A percentile compares a stretch with the other conserved stretches of the same genome.
phyloP scores from a whole-genome alignment of 2,888 invertebrate species.

The Ophion ventricosus region DNA sequence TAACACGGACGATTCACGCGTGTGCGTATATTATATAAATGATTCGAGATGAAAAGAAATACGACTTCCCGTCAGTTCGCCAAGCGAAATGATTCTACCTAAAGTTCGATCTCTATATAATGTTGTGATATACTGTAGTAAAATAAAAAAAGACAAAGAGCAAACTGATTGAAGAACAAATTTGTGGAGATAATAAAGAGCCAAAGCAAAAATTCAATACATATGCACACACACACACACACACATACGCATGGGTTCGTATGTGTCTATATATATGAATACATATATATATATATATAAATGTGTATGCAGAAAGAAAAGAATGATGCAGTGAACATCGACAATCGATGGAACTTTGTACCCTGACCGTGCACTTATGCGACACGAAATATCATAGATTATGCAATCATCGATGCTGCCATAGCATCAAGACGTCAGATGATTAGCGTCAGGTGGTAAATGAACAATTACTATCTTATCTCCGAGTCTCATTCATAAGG shows the following conservation, averaged over 20 bases:
- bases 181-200: conserved; percentile 55
- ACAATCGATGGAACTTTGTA: conserved; percentile 50
- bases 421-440: conserved; percentile 66
- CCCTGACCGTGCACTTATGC: conserved; percentile 34
- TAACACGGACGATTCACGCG: conserved; percentile 34
- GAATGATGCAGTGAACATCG: conserved; percentile 39
- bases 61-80: conserved; percentile 68
- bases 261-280: background rate
- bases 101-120: conserved; percentile 79
- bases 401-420: conserved; percentile 47
- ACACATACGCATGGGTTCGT: background rate
- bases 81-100: conserved; percentile 74
- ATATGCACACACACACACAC: conserved; percentile 9
- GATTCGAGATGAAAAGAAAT: conserved; percentile 58
- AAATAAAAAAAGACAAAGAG: conserved; percentile 69
- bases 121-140: conserved; percentile 79
- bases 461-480: conserved; percentile 46
- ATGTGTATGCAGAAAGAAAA: conserved; percentile 11
- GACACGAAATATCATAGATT: conserved; percentile 45
- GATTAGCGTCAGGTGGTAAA: conserved; percentile 60
- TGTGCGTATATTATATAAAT: conserved; percentile 37
- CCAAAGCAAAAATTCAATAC: conserved; percentile 48
- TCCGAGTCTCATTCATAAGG: conserved; percentile 18
- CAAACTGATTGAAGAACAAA: conserved; percentile 54
- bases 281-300: too few species aligned